Evolutionary conservation across 2,797 vertebrate genomes (phyloP).

Genomic region (Catharus ustulatus): DNA sequence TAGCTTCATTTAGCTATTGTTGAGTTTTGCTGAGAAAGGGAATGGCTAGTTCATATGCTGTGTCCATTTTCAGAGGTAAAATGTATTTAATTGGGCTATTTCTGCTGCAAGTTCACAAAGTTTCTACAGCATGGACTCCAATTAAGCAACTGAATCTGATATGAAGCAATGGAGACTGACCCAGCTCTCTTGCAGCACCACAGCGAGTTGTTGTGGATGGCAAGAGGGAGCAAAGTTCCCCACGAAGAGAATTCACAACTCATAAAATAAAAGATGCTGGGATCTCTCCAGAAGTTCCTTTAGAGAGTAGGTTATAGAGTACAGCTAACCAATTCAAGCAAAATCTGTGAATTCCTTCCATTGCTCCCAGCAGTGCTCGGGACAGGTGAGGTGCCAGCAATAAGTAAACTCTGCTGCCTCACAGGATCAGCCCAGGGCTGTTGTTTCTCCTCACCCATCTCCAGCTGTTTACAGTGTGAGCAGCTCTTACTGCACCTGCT

Average conservation of each 20-base stretch:
- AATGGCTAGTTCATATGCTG: background rate
- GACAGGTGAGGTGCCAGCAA: background rate
- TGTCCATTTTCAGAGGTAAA: constrained; percentile 34
- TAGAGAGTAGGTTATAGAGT: background rate
- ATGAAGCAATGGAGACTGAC: constrained; percentile 14
- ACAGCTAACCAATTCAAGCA: background rate
- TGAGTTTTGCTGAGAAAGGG: constrained; percentile 49
- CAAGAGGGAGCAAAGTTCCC: background rate
- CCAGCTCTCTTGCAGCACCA: background rate
- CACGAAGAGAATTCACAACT: background rate
- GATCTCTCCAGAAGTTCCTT: background rate
- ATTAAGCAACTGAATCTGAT: constrained; percentile 18
- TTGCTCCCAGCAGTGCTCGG: background rate
- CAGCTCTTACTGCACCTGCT: background rate
- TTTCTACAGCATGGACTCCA: background rate
- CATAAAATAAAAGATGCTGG: background rate
- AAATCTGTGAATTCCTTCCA: background rate
- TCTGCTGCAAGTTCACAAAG: constrained; percentile 30
- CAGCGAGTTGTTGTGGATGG: background rate
- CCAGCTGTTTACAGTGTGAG: background rate
- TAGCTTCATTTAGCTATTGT: constrained; percentile 54
- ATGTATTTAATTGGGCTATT: constrained; percentile 43
- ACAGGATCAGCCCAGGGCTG: background rate
- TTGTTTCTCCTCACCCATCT: background rate
- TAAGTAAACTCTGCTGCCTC: background rate